Base-by-base conservation (phyloP, 1,140 invertebrate genomes). In the Drosophila varians region DNA sequence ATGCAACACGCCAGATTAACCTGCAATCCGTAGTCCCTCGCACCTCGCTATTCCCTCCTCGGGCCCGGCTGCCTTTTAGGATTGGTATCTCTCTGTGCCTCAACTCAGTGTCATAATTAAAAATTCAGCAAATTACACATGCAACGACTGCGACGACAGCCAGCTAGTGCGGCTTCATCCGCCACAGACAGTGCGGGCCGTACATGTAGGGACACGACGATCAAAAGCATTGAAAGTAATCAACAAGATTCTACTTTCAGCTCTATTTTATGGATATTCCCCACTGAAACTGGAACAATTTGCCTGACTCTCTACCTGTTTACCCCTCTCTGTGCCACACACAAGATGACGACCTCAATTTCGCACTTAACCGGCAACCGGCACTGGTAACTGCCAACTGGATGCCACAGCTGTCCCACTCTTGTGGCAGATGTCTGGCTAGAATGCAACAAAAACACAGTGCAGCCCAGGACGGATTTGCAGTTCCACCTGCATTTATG, bases 101-200 rank as follows among this genome's bases (percentile, higher is more conserved):
- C 28, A 11, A 70, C 73, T 75, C 65, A 77, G 74, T 78, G 77
- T 71, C 77, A 79, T 75, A 79, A 79, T 79, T 80, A 79, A 79
- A 79, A 79, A 79, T 79, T 79, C 77, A 80, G 58, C 71, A 80
- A 80, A 80, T 79, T 79, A 79, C 72, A 79, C 54, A 79, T 79
- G 76, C 76, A 79, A 79, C 58, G 64, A 66, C 64, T 65, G 60
- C 60, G 55, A 43, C 52, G 62, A 55, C 69, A 70, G 52, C 25
- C 36, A n/a, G 12, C 14, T 52, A 53, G 61, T 38, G 19, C 19
- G 49, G 26, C 49, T 54, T 55, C 43, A 1, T 26, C 61, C 28
- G 9, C 11, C 5, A 40, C 19, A 19, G 2, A 12, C 62, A 64
- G 28, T 31, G 9, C 21, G 4, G 40, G 55, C 16, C 9, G 14